A percentile compares a stretch with the other conserved stretches of the same genome.
phyloP scores from a whole-genome alignment of 2,113 vertebrate species.

The Siphamia tubifer region DNA sequence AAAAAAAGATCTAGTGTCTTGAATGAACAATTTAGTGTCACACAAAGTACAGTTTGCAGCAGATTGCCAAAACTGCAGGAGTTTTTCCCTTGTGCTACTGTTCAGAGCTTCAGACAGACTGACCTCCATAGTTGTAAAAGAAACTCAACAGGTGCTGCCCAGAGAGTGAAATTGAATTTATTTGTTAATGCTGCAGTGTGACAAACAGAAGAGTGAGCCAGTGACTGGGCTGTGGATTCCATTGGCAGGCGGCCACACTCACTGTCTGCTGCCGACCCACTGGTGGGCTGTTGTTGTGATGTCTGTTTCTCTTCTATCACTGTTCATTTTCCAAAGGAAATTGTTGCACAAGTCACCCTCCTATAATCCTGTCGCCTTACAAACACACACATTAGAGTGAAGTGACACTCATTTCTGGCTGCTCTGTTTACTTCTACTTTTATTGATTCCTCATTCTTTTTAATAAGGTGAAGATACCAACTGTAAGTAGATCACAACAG shows the following conservation, averaged over 20 bases:
- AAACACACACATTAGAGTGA: background rate
- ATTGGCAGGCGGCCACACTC: conserved; percentile 43
- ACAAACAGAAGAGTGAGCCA: conserved; percentile 7
- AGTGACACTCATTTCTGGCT: background rate
- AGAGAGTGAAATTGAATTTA: conserved; percentile 57
- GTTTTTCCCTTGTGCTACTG: conserved; percentile 37
- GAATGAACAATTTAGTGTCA: conserved; percentile 24
- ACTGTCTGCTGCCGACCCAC: conserved; percentile 7
- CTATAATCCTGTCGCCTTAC: conserved; percentile 40
- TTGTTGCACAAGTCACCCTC: conserved; percentile 29
- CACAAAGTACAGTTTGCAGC: conserved; percentile 11
- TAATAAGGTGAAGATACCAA: conserved; percentile 11
- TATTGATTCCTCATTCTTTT: conserved; percentile 13
- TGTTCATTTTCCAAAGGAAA: conserved; percentile 23
- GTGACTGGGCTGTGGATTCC: conserved; percentile 28
- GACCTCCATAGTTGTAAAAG: conserved; percentile 38
- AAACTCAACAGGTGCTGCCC: conserved; percentile 59
- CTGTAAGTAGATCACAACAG: background rate
- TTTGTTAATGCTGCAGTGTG: conserved; percentile 37
- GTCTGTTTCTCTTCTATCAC: conserved; percentile 24
- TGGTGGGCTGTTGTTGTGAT: conserved; percentile 13
- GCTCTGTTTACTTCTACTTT: background rate
- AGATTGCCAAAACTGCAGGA: conserved; percentile 11
- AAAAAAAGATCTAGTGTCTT: conserved; percentile 34
- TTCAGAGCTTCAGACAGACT: conserved; percentile 27